phyloP scores from a whole-genome alignment of 2,113 vertebrate genomes.

The Nothoprocta perdicaria region DNA sequence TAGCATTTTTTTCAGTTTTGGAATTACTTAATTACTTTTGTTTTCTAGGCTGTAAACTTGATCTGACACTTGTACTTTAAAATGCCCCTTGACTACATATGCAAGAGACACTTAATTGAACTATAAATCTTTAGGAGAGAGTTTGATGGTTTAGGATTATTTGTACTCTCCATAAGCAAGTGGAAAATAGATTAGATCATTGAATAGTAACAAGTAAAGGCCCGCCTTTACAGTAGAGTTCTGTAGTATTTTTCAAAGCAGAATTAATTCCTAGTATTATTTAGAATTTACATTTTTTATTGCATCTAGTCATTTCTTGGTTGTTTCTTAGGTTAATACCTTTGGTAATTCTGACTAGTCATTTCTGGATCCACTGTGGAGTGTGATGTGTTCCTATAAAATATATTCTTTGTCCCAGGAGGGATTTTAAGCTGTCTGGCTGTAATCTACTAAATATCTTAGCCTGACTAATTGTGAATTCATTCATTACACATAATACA shows the following conservation, averaged over 20 bases:
- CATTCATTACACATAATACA: background rate
- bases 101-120: background rate
- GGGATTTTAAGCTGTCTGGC: background rate
- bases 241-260: background rate
- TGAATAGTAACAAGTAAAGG: background rate
- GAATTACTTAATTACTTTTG: background rate
- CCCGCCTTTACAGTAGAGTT: background rate
- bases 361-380: background rate
- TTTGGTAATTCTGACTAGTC: background rate
- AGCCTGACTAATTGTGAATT: background rate
- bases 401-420: background rate
- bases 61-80: background rate
- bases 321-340: background rate
- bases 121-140: background rate
- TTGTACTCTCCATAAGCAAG: background rate
- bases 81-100: background rate
- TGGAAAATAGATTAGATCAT: background rate
- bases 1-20: background rate
- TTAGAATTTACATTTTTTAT: background rate
- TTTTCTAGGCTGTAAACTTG: background rate
- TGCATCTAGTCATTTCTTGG: background rate
- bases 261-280: background rate
- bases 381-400: background rate
- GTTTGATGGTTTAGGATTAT: background rate
- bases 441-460: background rate